phyloP scores from a whole-genome alignment of 2,797 vertebrate genomes.

The Tadarida brasiliensis region DNA sequence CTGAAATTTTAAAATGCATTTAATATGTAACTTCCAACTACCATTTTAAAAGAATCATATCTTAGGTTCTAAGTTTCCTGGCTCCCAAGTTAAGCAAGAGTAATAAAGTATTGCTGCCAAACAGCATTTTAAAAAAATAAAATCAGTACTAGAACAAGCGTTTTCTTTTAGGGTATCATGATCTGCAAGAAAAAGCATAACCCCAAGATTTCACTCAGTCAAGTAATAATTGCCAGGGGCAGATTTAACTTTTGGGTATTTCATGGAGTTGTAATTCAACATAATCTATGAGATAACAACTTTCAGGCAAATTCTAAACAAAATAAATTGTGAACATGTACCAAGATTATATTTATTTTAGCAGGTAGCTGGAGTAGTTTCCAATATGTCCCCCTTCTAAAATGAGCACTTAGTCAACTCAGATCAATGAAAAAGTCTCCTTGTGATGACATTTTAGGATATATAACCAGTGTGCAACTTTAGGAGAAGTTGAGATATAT shows the following conservation, averaged over 20 bases:
- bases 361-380: background rate
- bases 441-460: background rate
- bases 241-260: background rate
- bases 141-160: background rate
- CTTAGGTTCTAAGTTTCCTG: background rate
- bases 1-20: constrained; percentile 25
- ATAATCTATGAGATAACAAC: background rate
- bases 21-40: constrained; percentile 21
- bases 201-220: background rate
- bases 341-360: background rate
- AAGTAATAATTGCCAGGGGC: background rate
- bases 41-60: constrained; percentile 23
- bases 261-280: background rate
- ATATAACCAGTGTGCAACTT: background rate
- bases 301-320: background rate
- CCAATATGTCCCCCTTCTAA: background rate
- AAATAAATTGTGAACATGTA: background rate
- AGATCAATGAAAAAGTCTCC: background rate
- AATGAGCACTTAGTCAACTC: background rate
- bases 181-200: background rate
- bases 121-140: background rate
- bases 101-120: background rate
- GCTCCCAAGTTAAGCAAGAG: background rate
- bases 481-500: background rate
- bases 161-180: constrained; percentile 24